Conservation (phyloP, 2,797 vertebrate genomes). For the Takifugu rubripes region DNA sequence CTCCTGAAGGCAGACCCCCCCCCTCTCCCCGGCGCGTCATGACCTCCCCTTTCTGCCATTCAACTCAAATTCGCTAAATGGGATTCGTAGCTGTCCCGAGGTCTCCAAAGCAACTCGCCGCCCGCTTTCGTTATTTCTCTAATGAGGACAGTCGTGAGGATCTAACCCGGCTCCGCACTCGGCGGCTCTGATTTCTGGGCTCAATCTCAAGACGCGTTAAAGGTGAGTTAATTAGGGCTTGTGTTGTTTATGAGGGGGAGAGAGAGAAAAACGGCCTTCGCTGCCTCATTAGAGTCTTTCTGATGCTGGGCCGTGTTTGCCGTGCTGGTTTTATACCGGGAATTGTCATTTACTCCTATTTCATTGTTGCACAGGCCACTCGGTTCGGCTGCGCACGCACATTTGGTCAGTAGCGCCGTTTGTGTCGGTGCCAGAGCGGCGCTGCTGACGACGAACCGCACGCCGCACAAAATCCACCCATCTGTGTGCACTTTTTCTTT, state of each 20-base stretch:
- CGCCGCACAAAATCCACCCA: slow-evolving; percentile 16
- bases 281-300: background rate
- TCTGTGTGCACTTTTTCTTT: background rate
- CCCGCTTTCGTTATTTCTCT: slow-evolving; percentile 47
- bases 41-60: slow-evolving; percentile 50
- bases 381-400: slow-evolving; percentile 37
- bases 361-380: slow-evolving; percentile 66
- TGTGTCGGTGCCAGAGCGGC: slow-evolving; percentile 32
- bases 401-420: slow-evolving; percentile 44
- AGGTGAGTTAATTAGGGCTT: slow-evolving; percentile 60
- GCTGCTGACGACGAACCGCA: slow-evolving; percentile 36
- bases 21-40: slow-evolving; percentile 27
- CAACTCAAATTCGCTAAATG: slow-evolving; percentile 62
- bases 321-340: background rate
- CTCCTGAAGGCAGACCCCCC: slow-evolving; percentile 37
- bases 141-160: slow-evolving; percentile 65
- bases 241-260: background rate
- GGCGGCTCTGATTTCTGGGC: slow-evolving; percentile 59
- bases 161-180: slow-evolving; percentile 53
- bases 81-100: slow-evolving; percentile 57
- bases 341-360: slow-evolving; percentile 35
- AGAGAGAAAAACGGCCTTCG: background rate
- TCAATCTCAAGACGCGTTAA: slow-evolving; percentile 64
- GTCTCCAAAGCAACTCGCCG: slow-evolving; percentile 58
- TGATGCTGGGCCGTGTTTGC: too few relatives aligned